phyloP scores from a whole-genome alignment of 2,113 vertebrate genomes.

The Montifringilla adamsi region DNA sequence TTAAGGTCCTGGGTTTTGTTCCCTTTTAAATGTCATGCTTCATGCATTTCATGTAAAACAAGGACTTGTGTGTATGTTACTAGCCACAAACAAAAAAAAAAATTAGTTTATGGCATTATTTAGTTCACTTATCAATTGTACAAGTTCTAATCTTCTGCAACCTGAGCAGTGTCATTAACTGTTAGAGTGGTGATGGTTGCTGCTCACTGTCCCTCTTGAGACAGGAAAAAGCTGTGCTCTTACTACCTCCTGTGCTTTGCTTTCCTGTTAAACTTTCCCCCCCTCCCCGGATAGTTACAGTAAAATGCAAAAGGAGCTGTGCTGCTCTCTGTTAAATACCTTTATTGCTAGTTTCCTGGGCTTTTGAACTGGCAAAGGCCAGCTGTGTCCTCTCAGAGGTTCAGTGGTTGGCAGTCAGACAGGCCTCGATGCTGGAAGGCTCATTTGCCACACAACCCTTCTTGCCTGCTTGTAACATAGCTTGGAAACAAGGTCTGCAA shows the following conservation, averaged over 20 bases:
- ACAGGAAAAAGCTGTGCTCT: background rate
- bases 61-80: background rate
- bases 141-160: background rate
- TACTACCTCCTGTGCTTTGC: background rate
- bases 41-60: background rate
- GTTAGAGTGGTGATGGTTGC: background rate
- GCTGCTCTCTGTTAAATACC: background rate
- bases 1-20: fast-evolving
- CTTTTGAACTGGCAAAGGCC: background rate
- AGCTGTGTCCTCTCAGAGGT: background rate
- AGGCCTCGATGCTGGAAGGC: background rate
- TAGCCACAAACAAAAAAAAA: background rate
- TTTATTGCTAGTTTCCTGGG: background rate
- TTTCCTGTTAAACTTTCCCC: background rate
- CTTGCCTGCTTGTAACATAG: fast-evolving
- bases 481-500: background rate
- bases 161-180: background rate
- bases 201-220: background rate
- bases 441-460: background rate
- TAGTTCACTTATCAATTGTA: background rate
- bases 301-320: background rate
- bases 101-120: background rate
- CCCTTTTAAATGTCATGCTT: background rate
- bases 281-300: no score
- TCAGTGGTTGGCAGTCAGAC: background rate